phyloP scores from a whole-genome alignment of 1,140 invertebrate genomes.

The Sycophaga agraensis region DNA sequence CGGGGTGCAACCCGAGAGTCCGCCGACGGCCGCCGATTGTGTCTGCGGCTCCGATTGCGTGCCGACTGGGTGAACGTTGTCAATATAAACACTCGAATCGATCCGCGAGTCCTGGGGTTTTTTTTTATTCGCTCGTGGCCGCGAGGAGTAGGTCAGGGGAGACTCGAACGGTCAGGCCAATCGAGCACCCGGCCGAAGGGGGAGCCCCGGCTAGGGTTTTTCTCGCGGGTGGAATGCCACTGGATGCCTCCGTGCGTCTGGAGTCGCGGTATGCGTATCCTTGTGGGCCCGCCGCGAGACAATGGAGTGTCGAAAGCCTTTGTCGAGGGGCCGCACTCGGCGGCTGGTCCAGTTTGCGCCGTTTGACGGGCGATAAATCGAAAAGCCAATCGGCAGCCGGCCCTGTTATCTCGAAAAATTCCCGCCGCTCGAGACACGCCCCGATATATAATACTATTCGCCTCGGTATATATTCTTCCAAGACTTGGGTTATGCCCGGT shows the following conservation, averaged over 20 bases:
- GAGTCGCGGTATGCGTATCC: constrained; percentile 12
- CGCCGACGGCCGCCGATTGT: too few relatives aligned
- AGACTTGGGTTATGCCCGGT: too few relatives aligned
- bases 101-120: too few relatives aligned
- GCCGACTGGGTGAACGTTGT: too few relatives aligned
- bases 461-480: too few relatives aligned
- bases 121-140: not conserved
- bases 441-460: too few relatives aligned
- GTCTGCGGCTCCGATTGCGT: too few relatives aligned
- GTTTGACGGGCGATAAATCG: not conserved
- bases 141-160: not conserved
- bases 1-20: too few relatives aligned
- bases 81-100: too few relatives aligned
- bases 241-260: constrained; percentile 13
- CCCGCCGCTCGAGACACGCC: not conserved
- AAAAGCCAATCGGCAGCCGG: not conserved
- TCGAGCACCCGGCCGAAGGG: too few relatives aligned
- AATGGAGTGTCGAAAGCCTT: constrained; percentile 23
- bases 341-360: too few relatives aligned
- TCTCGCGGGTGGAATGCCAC: constrained; percentile 33
- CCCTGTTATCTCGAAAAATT: not conserved
- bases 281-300: constrained; percentile 1
- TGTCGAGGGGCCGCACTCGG: not conserved
- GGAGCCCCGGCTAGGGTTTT: too few relatives aligned
- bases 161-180: not conserved